These are phyloP conservation scores for Rhinolophus sinicus DNA, from an alignment of 2,113 vertebrate species.

Conservation along the genomic window DNA sequence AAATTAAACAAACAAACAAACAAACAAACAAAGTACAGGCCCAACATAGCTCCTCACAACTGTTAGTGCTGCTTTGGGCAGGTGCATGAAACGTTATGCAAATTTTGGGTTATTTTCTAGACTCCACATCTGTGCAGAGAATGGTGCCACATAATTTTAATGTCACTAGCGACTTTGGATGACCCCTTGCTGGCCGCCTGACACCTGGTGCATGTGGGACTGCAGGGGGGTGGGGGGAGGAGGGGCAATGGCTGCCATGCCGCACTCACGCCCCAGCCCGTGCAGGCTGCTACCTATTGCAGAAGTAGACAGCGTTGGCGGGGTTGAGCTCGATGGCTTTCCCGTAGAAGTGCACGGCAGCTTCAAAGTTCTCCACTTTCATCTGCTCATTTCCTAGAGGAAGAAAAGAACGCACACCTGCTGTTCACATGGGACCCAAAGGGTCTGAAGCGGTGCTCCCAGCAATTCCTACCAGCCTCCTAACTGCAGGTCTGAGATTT, in stretches of 20 bases:
- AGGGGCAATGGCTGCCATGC: too few species aligned
- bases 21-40: neutral
- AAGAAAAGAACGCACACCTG: rapidly evolving
- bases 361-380: slow-evolving; percentile 95
- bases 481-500: neutral
- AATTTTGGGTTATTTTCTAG: neutral
- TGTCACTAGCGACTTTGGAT: rapidly evolving
- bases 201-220: neutral
- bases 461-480: rapidly evolving
- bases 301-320: slow-evolving; percentile 96
- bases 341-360: slow-evolving; percentile 93
- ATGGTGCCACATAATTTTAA: too few species aligned
- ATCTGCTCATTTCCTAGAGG: slow-evolving; percentile 95
- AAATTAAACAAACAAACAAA: neutral
- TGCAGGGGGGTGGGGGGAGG: too few species aligned
- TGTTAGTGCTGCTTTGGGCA: neutral
- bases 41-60: neutral
- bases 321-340: slow-evolving; percentile 96
- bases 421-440: rapidly evolving
- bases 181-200: rapidly evolving
- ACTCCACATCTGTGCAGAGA: too few species aligned
- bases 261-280: rapidly evolving
- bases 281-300: slow-evolving; percentile 91
- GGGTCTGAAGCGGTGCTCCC: rapidly evolving
- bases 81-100: neutral